Conservation (phyloP, 1,140 invertebrate species). For the Drosophila sturtevanti region DNA sequence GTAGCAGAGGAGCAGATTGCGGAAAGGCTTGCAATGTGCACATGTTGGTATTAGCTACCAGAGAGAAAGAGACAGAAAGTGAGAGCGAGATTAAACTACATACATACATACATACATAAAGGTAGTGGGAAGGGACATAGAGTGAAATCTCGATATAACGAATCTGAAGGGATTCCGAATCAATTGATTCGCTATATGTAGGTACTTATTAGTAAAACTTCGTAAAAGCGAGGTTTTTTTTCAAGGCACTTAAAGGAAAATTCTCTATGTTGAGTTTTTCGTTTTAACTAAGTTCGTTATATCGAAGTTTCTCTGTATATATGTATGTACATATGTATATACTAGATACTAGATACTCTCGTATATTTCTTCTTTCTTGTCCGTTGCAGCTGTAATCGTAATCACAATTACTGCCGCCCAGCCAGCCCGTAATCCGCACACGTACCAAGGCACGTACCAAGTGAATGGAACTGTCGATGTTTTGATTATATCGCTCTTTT, state of each 20-base stretch:
- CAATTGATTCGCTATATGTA: too few species aligned
- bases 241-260: too few species aligned
- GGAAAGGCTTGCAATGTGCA: neutral
- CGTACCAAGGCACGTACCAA: conserved; percentile 1
- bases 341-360: neutral
- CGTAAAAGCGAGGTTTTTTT: too few species aligned
- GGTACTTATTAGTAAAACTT: too few species aligned
- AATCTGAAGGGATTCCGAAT: too few species aligned
- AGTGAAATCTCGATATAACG: too few species aligned
- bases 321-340: too few species aligned
- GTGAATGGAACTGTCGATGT: neutral
- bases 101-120: too few species aligned
- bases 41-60: neutral
- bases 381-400: neutral
- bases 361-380: too few species aligned
- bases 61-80: neutral
- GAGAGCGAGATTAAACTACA: neutral
- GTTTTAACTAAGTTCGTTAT: too few species aligned
- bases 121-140: neutral
- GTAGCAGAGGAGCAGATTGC: neutral
- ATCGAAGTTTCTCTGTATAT: too few species aligned
- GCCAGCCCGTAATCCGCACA: neutral
- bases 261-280: too few species aligned
- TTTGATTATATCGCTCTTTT: neutral
- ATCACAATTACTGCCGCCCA: neutral